Evolutionary conservation across 2,113 vertebrate species (phyloP), one percentile per base, ranked within the genome.

Genomic region (Edolisoma coerulescens): DNA sequence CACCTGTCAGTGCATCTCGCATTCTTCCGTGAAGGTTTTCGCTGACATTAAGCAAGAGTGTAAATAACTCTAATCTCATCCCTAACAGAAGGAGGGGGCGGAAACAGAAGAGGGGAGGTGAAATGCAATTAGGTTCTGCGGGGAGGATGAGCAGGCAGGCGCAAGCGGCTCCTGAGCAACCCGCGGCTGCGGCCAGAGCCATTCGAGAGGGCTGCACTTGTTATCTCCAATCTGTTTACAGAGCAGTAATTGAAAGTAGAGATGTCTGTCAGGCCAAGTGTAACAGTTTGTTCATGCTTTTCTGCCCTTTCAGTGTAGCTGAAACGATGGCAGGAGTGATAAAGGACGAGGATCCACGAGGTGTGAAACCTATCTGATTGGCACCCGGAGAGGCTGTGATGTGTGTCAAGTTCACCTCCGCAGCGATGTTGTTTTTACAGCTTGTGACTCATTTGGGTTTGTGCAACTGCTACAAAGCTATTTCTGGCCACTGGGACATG

Each of bases 201-300:
- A 70, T 70, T 52, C 18, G 90, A 86, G 79, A 88, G 30, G 79
- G 85, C 68, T 96, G 71, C 88, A 33, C 88, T 91, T 57, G 83
- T 89, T 97, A 98, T 98, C 97, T 95, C 23, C 89, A 94, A 94
- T 98, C 97, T 98, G 96, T 97, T 98, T 97, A 96, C 95, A 96
- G 81, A 96, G 64, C 89, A 79, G 93, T 95, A 94, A 96, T 96
- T 96, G 95, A 97, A 97, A 97, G 97, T 85, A 90, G 76, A 96
- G 95, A 96, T 97, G 97, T 97, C 90, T 97, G 96, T 97, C 97
- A 97, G 89, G 93, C 94, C 92, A 95, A 97, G 94, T 89, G 94
- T 91, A 96, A 96, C 93, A 94, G 93, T 97, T 90, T 93, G 57
- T 97, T 98, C 94, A 93, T 64, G 94, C 97, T 97, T 96, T 96